A percentile compares a stretch with the other conserved stretches of the same genome.
These are phyloP conservation scores for Brachyptera putata DNA, from an alignment of 2,888 invertebrate genomes.

Conservation along the genomic window DNA sequence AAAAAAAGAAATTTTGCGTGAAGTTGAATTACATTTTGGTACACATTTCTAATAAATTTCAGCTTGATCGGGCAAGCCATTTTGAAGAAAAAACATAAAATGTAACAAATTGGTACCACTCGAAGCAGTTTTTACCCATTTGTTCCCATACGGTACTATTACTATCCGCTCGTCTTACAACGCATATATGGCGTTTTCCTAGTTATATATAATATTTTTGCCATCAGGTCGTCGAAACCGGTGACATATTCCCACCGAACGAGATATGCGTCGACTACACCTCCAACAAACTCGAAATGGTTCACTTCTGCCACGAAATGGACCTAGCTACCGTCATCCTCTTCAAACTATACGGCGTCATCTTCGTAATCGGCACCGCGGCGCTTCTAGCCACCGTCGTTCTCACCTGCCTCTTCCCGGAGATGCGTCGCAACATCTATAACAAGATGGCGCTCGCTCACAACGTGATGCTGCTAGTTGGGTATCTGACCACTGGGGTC, in stretches of 20 bases:
- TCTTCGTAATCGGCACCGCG: not conserved
- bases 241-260: conserved; percentile 7
- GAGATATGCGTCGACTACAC: conserved; percentile 9
- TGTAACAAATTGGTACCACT: too few relatives aligned
- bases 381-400: conserved; percentile 8
- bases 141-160: too few relatives aligned
- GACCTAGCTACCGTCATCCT: conserved; percentile 6
- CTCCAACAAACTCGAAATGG: not conserved
- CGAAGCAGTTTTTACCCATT: too few relatives aligned
- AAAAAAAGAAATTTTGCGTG: too few relatives aligned
- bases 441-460: conserved; percentile 12
- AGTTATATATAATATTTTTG: too few relatives aligned
- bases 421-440: conserved; percentile 16
- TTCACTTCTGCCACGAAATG: not conserved
- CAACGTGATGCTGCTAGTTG: conserved; percentile 10
- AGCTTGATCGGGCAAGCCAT: too few relatives aligned
- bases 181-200: too few relatives aligned
- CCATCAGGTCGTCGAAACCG: not conserved
- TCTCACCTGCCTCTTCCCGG: not conserved
- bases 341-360: conserved; percentile 1
- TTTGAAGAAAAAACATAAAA: too few relatives aligned
- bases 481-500: not conserved
- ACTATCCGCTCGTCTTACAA: too few relatives aligned
- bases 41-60: too few relatives aligned
- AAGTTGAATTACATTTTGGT: too few relatives aligned